These are phyloP conservation scores for Aldrovandia affinis DNA, from an alignment of 2,797 vertebrate genomes.

Conservation along the genomic window DNA sequence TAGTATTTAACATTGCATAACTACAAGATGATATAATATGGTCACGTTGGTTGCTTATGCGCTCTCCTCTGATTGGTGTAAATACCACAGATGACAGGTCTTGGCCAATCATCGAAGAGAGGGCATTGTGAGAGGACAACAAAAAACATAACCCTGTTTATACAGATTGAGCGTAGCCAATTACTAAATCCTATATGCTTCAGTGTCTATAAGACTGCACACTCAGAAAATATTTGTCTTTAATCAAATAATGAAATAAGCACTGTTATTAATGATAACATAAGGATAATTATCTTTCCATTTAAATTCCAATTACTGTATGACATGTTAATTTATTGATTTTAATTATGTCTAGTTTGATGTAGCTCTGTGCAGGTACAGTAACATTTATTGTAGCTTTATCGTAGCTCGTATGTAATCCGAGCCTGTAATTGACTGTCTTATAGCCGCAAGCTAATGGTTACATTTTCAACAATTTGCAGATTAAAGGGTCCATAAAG, in stretches of 20 bases:
- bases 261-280: background rate
- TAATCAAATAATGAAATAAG: background rate
- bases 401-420: background rate
- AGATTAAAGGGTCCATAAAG: background rate
- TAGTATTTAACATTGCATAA: background rate
- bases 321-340: background rate
- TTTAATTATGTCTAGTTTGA: background rate
- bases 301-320: background rate
- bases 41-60: background rate
- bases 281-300: no score
- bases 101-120: background rate
- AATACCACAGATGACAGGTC: background rate
- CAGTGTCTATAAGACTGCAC: background rate
- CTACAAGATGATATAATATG: background rate
- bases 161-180: no score
- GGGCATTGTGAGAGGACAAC: background rate
- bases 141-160: no score
- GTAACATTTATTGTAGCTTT: background rate
- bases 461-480: background rate
- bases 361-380: background rate
- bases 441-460: background rate
- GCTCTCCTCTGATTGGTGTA: constrained; percentile 6
- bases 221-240: background rate
- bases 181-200: background rate
- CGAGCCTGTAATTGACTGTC: background rate